These are phyloP conservation scores for Peromyscus leucopus DNA, from an alignment of 2,113 vertebrate species.

Conservation along the genomic window DNA sequence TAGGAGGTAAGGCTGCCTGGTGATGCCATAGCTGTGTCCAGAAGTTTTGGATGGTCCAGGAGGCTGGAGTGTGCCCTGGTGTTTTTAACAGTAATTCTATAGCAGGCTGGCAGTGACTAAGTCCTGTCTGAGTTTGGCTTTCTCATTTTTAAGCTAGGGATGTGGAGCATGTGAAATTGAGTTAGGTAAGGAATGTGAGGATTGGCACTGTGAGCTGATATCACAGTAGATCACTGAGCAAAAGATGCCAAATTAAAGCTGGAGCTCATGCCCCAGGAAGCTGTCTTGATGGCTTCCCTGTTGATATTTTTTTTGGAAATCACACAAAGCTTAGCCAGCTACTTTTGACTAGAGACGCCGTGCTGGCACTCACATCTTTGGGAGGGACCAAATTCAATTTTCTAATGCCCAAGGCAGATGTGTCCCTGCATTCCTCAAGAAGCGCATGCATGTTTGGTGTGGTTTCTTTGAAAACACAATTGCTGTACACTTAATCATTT, in stretches of 20 bases:
- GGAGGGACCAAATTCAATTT: conserved; percentile 59
- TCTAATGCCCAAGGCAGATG: conserved; percentile 5
- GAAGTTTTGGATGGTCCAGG: neutral
- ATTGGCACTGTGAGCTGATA: neutral
- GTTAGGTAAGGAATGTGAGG: conserved; percentile 38
- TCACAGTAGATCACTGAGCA: neutral
- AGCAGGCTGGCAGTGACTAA: neutral
- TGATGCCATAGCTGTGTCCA: neutral
- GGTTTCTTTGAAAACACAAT: conserved; percentile 78
- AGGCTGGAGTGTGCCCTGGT: neutral
- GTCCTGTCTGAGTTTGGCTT: conserved; percentile 29
- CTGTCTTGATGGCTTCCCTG: neutral
- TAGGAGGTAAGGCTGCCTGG: neutral
- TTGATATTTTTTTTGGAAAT: conserved; percentile 32
- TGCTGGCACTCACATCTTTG: conserved; percentile 28
- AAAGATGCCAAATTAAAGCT: neutral
- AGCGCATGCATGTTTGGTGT: conserved; percentile 41
- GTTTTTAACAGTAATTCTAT: conserved; percentile 24
- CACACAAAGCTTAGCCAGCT: conserved; percentile 8
- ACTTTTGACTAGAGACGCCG: conserved; percentile 25
- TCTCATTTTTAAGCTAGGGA: conserved; percentile 30
- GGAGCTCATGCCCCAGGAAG: neutral
- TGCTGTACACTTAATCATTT: conserved; percentile 71
- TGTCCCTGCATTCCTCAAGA: conserved; percentile 27
- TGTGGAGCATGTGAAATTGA: neutral